Evolutionary conservation across 2,113 vertebrate species (phyloP), one percentile per base, ranked within the genome.

Genomic region (Butorides virescens): DNA sequence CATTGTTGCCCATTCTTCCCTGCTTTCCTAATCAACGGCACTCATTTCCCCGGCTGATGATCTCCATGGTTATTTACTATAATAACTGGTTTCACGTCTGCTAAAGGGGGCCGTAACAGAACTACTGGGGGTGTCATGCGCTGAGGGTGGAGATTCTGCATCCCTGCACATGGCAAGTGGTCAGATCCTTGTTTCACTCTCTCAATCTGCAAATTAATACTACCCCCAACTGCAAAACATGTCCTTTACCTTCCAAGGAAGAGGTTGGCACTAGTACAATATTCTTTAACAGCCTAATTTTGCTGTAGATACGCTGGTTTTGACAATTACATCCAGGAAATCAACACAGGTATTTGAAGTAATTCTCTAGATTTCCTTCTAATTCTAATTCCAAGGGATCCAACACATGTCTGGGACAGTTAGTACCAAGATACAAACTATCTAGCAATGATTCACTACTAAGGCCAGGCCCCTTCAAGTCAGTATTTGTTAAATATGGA

Each of bases 111-210:
- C n/a, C 61, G 39, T 39, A 73, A 66, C 32, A 81, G 65, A 76
- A 27, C 23, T 36, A 18, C 37, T 19, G 6, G 34, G 21, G 7
- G 52, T 47, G 26, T 42, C 46, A 47, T 26, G 42, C 1, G 1
- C 47, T 53, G 27, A 47, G 32, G 61, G 61, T 46, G 23, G 26
- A 62, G 15, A n/a, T 86, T 62, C 25, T 47, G 42, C 36, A 58
- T 63, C 49, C 34, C 20, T 62, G 66, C 19, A n/a, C 0, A 0
- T 0, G 1, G 32, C 25, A 68, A 78, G 42, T 5, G 9, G 37
- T 50, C 25, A 63, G 18, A 71, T 42, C 30, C 5, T 19, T 34
- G 13, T 66, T 78, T 70, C 21, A 46, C 25, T 46, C 46, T 50
- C 37, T 77, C n/a, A 37, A 2, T 39, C 30, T 44, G 32, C 36